Evolutionary conservation across 2,888 invertebrate genomes (phyloP), one percentile per base, ranked within the genome.

Genomic region (Eudiplozoon nipponicum): DNA sequence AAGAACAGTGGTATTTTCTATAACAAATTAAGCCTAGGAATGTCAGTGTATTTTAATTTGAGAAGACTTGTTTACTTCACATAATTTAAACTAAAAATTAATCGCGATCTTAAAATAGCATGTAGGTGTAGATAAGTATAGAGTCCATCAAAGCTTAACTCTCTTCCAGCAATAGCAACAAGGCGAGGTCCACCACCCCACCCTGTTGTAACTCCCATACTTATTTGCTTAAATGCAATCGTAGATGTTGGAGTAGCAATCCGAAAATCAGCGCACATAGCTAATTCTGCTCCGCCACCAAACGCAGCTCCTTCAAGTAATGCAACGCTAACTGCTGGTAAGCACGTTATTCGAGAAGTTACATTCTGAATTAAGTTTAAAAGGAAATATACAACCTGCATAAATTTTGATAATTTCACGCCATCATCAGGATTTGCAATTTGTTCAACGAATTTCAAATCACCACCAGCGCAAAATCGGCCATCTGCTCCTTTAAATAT

Each of bases 391-490:
- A n/a, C n/a, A n/a, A n/a, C n/a, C n/a, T n/a, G n/a, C 62, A 66
- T 65, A 21, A 60, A 54, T 3, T 47, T 45, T 17, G 59, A 50
- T 61, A 66, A 61, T 26, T 49, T 48, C 18, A 48, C 53, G 1
- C 62, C 63, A 34, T 51, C 51, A 4, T 51, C 50, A 2, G 54
- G 47, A 22, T 45, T 45, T 7, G 46, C 46, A 5, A 59, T 54
- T 36, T 49, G 42, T 29, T 42, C 36, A 19, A 46, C 31, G 5
- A 46, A 39, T 11, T 53, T 51, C 9, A 65, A 49, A 49, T 65
- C 65, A 2, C 61, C 65, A 7, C 66, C 66, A 2, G 65, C 62
- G 49, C 65, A 65, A 48, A 66, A 66, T n/a, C 54, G 55, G 5
- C 54, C 51, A 2, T 54, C 57, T 1, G 51, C 50, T 1, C 63